These are phyloP conservation scores for Ladona fulva DNA, from an alignment of 1,140 invertebrate species.

Conservation along the genomic window DNA sequence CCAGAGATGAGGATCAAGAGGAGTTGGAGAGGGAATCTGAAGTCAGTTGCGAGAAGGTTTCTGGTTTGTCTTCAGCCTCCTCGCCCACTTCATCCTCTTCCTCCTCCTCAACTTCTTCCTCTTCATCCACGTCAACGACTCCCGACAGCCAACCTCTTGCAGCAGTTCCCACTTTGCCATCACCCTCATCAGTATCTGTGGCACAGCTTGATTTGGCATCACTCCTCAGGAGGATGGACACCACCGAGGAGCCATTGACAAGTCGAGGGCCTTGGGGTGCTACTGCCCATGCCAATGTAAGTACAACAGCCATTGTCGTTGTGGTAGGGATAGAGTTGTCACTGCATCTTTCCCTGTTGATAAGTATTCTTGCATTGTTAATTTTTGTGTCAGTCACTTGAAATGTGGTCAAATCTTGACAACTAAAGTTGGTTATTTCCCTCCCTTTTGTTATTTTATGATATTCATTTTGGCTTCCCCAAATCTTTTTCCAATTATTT, in stretches of 20 bases:
- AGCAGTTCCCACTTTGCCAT: conserved; percentile 35
- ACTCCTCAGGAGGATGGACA: conserved; percentile 46
- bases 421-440: no score
- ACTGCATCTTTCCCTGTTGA: no score
- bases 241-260: conserved; percentile 36
- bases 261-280: conserved; percentile 21
- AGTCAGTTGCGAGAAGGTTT: background rate
- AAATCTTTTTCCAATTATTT: no score
- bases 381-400: no score
- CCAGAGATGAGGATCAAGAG: background rate
- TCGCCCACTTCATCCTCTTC: background rate
- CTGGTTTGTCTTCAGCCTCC: background rate
- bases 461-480: no score
- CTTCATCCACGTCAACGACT: background rate
- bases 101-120: background rate
- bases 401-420: no score
- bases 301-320: conserved; percentile 13
- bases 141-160: conserved; percentile 18
- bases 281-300: background rate
- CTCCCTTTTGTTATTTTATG: no score
- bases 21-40: background rate
- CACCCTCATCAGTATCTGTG: conserved; percentile 24
- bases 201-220: conserved; percentile 46
- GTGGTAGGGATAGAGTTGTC: conserved; percentile 1
- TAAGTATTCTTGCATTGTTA: no score